Base-by-base conservation (phyloP, 2,888 invertebrate species). In the Thera obeliscata region DNA sequence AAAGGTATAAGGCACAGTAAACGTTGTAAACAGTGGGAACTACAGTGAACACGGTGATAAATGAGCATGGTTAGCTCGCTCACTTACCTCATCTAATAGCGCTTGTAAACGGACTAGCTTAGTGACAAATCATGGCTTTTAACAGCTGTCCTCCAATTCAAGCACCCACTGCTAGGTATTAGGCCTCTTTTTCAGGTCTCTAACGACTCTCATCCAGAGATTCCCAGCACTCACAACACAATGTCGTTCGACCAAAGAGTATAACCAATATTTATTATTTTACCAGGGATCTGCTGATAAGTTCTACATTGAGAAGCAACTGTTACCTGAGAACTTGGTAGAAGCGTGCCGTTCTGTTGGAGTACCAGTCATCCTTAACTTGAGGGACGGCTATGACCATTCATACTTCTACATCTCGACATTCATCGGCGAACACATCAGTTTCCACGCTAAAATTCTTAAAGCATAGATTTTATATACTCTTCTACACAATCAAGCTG, bases 341-440 rank as follows among this genome's bases (percentile, higher is more conserved):
- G 90, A 94, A 67, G 96, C 97, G 2, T 96, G 96, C 79, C 95
- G 95, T 56, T 94, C 95, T 68, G 95, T 94, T 12, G 95, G 96
- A 63, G 92, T 98, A 22, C 95, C 96, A 11, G 94, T 96, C 0
- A 95, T 96, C 62, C 91, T 96, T 12, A 96, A 97, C 75, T 92
- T 96, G 81, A 94, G 97, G 8, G 96, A 97, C 74, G 98, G 97
- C 12, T 99, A 99, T 84, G 98, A 99, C 87, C 99, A 99, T 90
- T 96, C 98, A 57, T 99, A 99, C 84, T 99, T 95, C 83, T 99
- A 98, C 84, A 97, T 99, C 74, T 94, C 98, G 0, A 95, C 98
- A 0, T 99, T 98, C 87, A 96, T 99, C 62, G 97, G 96, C 54
- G 98, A 99, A 83, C 99, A 99, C 85, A 95, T 99, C 69, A 95